These are phyloP conservation scores for Pangasius mekongensis DNA, from an alignment of 2,797 vertebrate genomes.

Conservation along the genomic window DNA sequence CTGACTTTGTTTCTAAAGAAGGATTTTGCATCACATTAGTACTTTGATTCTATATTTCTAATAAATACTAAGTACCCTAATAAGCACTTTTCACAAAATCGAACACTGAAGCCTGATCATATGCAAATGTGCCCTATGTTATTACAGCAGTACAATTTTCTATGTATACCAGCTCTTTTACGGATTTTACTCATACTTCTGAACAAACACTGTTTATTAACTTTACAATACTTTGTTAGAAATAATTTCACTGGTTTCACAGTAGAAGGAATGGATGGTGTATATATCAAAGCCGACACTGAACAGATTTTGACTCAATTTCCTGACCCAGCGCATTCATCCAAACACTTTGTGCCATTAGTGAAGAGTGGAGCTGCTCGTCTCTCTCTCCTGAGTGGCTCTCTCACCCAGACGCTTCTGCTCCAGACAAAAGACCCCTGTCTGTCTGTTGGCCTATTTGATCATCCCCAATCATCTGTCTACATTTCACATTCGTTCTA, in stretches of 20 bases:
- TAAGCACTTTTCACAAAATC: no score
- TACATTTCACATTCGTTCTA: conserved; percentile 20
- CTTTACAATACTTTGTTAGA: neutral
- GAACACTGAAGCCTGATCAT: neutral
- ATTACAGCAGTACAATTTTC: no score
- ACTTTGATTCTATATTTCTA: neutral
- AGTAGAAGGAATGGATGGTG: neutral
- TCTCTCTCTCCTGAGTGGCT: conserved; percentile 28
- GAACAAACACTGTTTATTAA: neutral
- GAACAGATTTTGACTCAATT: neutral
- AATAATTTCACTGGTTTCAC: neutral
- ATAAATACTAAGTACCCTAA: no score
- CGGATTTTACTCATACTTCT: neutral
- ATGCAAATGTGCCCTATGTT: neutral
- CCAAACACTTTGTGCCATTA: neutral
- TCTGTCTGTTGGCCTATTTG: conserved; percentile 23
- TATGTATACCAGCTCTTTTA: neutral
- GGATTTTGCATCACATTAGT: neutral
- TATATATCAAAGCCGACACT: neutral
- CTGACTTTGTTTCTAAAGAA: neutral
- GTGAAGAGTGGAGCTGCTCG: neutral
- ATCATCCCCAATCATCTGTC: neutral
- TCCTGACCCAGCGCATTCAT: neutral
- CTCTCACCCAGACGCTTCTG: conserved; percentile 27
- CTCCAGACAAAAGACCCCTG: conserved; percentile 53